These are phyloP conservation scores for Peromyscus leucopus DNA, from an alignment of 2,113 vertebrate genomes.

Conservation along the genomic window DNA sequence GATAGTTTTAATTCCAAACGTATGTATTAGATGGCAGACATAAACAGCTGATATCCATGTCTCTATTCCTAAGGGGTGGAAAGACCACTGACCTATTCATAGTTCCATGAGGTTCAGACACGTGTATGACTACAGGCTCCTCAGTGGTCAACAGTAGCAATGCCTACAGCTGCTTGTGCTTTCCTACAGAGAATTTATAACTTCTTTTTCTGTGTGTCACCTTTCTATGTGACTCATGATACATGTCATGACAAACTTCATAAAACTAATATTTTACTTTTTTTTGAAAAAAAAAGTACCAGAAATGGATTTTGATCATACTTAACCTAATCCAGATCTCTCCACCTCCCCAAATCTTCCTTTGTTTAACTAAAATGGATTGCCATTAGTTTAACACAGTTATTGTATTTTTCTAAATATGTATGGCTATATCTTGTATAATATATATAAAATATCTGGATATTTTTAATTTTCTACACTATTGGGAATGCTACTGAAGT, in stretches of 20 bases:
- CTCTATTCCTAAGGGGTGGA: neutral
- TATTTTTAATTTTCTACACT: slow-evolving; percentile 56
- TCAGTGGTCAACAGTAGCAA: neutral
- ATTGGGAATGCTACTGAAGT: slow-evolving; percentile 41
- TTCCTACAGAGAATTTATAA: slow-evolving; percentile 75
- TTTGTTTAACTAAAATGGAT: slow-evolving; percentile 53
- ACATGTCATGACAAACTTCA: neutral
- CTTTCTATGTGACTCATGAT: slow-evolving; percentile 64
- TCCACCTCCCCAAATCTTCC: neutral
- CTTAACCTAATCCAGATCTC: neutral
- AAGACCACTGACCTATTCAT: neutral
- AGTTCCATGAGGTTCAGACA: neutral
- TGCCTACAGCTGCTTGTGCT: slow-evolving; percentile 63
- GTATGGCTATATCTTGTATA: neutral
- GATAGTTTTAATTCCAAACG: neutral
- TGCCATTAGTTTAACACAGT: slow-evolving; percentile 57
- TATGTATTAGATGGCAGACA: neutral
- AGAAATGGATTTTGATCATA: neutral
- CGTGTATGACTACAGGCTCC: neutral
- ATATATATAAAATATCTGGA: slow-evolving; percentile 27
- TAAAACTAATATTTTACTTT: neutral
- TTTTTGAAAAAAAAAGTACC: neutral
- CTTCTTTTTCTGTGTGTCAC: slow-evolving; percentile 62
- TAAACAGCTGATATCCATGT: neutral
- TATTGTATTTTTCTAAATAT: neutral